Evolutionary conservation across 1,140 invertebrate species (phyloP).

Genomic region (Vollenhovia emeryi): DNA sequence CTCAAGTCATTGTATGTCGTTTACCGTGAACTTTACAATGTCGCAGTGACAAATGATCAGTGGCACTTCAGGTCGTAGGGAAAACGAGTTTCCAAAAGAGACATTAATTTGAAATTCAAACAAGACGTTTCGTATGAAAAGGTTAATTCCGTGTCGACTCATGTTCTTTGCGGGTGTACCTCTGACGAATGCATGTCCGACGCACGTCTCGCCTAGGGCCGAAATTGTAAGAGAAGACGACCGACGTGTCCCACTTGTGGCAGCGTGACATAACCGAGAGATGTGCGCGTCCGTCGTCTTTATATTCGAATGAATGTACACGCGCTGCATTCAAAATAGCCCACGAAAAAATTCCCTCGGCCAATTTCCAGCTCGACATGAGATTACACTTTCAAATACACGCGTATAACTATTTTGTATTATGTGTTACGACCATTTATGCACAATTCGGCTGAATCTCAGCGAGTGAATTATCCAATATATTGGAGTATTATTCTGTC

Average conservation of each 20-base stretch:
- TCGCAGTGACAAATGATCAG: slow-evolving; percentile 5
- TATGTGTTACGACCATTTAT: neutral
- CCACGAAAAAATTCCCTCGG: neutral
- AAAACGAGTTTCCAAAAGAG: slow-evolving; percentile 14
- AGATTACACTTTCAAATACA: neutral
- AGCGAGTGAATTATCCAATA: neutral
- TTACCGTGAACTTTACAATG: slow-evolving; percentile 24
- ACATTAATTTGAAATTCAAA: neutral
- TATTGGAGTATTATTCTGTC: slow-evolving; percentile 25
- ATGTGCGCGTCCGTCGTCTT: neutral
- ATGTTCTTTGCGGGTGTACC: neutral
- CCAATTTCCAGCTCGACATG: neutral
- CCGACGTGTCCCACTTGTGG: slow-evolving; percentile 62
- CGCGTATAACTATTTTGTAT: neutral
- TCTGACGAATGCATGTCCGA: neutral
- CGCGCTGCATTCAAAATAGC: slow-evolving; percentile 57
- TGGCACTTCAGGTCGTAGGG: slow-evolving; percentile 28
- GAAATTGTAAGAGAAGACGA: slow-evolving; percentile 39
- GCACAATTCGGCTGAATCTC: neutral
- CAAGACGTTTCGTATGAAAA: neutral
- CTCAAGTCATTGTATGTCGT: neutral
- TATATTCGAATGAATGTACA: slow-evolving; percentile 41
- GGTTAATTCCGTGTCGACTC: slow-evolving; percentile 32
- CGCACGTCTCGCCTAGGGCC: neutral
- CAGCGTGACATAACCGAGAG: slow-evolving; percentile 63